Evolutionary conservation across 2,113 vertebrate species (phyloP).

Genomic region (Labeo rohita): DNA sequence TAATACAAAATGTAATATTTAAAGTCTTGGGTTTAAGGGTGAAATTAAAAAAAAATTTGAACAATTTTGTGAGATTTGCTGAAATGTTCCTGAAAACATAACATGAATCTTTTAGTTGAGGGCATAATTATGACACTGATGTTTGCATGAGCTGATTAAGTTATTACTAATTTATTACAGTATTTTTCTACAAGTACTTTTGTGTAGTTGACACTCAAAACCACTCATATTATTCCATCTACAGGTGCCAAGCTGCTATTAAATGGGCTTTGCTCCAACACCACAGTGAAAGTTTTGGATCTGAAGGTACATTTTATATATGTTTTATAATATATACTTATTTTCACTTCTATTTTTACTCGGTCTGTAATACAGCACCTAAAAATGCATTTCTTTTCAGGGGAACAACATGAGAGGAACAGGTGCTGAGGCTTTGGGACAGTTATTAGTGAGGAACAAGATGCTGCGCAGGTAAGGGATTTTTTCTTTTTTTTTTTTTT

Average conservation of each 20-base stretch:
- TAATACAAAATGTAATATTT: too few species aligned
- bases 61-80: too few species aligned
- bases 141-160: background rate
- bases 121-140: background rate
- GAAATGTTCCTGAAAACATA: too few species aligned
- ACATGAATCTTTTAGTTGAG: background rate
- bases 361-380: background rate
- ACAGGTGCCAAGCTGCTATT: conserved; percentile 83
- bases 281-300: conserved; percentile 81
- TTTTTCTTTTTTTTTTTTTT: too few species aligned
- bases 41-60: too few species aligned
- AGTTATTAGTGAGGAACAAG: conserved; percentile 85
- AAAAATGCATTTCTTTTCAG: conserved; percentile 67
- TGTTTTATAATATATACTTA: background rate
- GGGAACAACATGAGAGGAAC: conserved; percentile 88
- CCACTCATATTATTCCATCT: conserved; percentile 22
- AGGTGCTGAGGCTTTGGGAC: conserved; percentile 86
- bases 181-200: background rate
- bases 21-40: too few species aligned
- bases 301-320: conserved; percentile 81
- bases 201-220: background rate
- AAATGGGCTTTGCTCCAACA: conserved; percentile 84
- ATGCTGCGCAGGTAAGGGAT: conserved; percentile 80
- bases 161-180: background rate
- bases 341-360: background rate